Evolutionary conservation across 37 sponge, comb jelly and placozoan species (phyloP).

Genomic region (Petrosia ficiformis): DNA sequence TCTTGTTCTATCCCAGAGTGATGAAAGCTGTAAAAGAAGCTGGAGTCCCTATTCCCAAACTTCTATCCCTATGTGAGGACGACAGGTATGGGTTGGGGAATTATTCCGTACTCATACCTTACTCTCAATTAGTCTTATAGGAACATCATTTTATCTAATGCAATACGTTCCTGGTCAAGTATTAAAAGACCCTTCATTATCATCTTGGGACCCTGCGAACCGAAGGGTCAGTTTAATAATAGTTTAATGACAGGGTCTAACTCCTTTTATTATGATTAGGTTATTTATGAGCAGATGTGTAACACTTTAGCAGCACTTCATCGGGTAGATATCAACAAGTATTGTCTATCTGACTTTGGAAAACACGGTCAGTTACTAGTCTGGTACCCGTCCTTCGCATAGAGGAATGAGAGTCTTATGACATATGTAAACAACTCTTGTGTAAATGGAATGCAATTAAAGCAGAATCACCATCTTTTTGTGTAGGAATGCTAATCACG

Average conservation of each 20-base stretch:
- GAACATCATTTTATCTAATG: constrained; percentile 89
- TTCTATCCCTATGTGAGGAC: constrained; percentile 64
- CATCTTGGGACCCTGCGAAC: constrained; percentile 37
- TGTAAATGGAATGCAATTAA: too few relatives aligned
- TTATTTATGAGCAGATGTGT: constrained; percentile 19
- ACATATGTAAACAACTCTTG: too few relatives aligned
- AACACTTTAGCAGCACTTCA: constrained; percentile 56
- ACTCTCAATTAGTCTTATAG: constrained; percentile 43
- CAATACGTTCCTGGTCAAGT: constrained; percentile 60
- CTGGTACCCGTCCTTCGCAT: too few relatives aligned
- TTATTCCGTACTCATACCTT: constrained; percentile 27
- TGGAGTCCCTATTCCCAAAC: constrained; percentile 65
- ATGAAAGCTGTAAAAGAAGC: constrained; percentile 46
- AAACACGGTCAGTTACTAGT: constrained; percentile 53
- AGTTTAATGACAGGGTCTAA: neutral
- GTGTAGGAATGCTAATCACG: too few relatives aligned
- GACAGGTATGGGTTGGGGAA: constrained; percentile 24
- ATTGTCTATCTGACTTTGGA: constrained; percentile 62
- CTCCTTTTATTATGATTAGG: neutral
- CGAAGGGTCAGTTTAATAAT: constrained; percentile 25
- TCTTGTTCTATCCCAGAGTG: constrained; percentile 17
- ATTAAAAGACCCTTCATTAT: constrained; percentile 57
- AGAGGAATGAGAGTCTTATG: too few relatives aligned
- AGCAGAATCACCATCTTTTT: too few relatives aligned
- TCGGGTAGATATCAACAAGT: constrained; percentile 37